Evolutionary conservation across 2,797 vertebrate genomes (phyloP), one percentile per base, ranked within the genome.

Genomic region (Myotis vivesi): DNA sequence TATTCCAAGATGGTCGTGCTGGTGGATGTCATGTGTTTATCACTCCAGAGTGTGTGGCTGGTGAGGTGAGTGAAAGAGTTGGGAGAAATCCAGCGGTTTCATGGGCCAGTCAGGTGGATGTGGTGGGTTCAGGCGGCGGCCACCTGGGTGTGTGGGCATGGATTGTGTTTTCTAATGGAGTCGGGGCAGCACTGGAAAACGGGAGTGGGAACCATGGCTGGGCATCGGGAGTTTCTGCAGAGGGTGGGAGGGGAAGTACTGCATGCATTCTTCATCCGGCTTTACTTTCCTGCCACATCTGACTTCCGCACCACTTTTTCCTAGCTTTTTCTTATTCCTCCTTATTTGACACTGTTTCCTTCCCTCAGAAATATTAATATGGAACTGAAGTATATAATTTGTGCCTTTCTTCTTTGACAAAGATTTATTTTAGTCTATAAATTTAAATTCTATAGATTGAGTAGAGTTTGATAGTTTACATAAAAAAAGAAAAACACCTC

Each of bases 391-490:
- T 66, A 55, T n/a, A 11, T 36, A 79, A 38, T 84, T 59, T 59
- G 16, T n/a, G 20, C 51, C n/a, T 92, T 95, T 88, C 46, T 88
- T 87, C 10, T 62, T 91, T 80, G 79, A 91, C 20, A 73, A 10
- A 69, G 22, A 68, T 91, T 77, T 75, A 55, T 57, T 84, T 84
- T 28, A 64, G 55, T 84, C 22, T 69, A 33, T 72, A 62, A 75
- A 59, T 76, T 3, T 62, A 62, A 55, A 80, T 71, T 84, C 17
- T 77, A 33, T 72, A 62, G 75, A 53, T 71, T 4, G 22, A 76
- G 25, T 23, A 87, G 68, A 49, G 30, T 89, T 94, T 77, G 25
- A 19, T 41, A 80, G 33, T 41, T 90, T 84, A 41, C 15, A 79
- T 57, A 84, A 53, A 90, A 84, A 89, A 77, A 68, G 4, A 28